phyloP scores from a whole-genome alignment of 2,113 vertebrate species.

The Tangachromis dhanisi region DNA sequence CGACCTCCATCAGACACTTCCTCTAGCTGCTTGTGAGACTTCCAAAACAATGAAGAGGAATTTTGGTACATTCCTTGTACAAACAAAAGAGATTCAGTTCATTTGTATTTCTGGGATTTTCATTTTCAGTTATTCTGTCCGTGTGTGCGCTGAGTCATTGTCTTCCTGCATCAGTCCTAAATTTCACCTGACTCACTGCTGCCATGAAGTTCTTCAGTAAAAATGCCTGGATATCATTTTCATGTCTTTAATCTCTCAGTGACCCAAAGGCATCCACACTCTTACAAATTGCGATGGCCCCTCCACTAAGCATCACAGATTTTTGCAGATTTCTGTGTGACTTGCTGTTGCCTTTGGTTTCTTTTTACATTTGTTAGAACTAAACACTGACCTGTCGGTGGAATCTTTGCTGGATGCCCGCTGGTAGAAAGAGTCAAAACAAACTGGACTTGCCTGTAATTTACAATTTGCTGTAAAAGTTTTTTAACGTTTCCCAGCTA shows the following conservation, averaged over 20 bases:
- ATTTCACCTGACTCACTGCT: neutral
- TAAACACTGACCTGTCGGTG: neutral
- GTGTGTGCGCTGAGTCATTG: neutral
- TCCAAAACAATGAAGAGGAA: neutral
- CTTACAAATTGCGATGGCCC: neutral
- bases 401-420: neutral
- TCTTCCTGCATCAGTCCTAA: neutral
- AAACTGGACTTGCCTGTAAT: neutral
- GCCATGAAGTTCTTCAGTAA: neutral
- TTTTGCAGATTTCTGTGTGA: neutral
- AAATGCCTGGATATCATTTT: neutral
- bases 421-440: neutral
- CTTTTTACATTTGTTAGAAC: neutral
- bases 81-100: neutral
- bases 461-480: rapidly evolving
- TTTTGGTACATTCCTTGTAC: neutral
- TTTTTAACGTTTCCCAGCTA: neutral
- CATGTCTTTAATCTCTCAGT: neutral
- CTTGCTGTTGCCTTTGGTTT: neutral
- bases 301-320: neutral
- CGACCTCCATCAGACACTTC: neutral
- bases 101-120: neutral
- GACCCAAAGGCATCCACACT: neutral
- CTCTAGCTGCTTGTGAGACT: neutral
- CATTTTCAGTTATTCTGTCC: neutral